Base-by-base conservation (phyloP, 2,113 vertebrate species). In the Leuciscus idus region DNA sequence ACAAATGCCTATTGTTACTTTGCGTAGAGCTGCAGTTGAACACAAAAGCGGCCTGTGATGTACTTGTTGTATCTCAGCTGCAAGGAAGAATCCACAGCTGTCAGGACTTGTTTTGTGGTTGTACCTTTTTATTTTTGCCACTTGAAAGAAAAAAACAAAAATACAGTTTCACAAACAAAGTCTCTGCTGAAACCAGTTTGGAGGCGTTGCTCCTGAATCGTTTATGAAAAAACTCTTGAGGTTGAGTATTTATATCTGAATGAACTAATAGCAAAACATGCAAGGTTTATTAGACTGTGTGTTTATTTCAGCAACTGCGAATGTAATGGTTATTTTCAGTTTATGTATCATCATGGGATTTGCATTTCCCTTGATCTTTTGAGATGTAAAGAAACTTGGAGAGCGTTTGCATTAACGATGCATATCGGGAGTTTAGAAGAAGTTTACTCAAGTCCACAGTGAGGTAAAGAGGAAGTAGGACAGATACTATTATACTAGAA, bases 1-100 rank as follows among this genome's bases (percentile, higher is more conserved):
- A 94, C 95, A 92, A 93, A 94, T 92, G 93, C 94, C 94, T 96
- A 87, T 95, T 96, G 95, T 95, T 95, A 94, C 91, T 93, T 92
- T 96, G 93, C 92, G 87, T 94, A 70, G 74, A 90, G 92, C 91
- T 79, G 79, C 79, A 83, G 83, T 81, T 88, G 87, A 87, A 87
- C 87, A 88, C 89, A 88, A 88, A 90, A 90, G 82, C 75, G 68
- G 64, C 82, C 84, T 85, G 82, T 90, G 85, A 88, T 90, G 88
- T 87, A 80, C 82, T 88, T 84, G 88, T 86, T 81, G 84, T 86
- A 84, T 66, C 88, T 86, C 57, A 68, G 81, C 66, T 57, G 68
- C 30, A 46, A 46, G 78, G 66, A 75, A 62, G 80, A 59, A 43
- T 84, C 43, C 43, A 78, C 79, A 83, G 80, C 57, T 88, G 89